Percentiles rank a stretch among this genome's conserved stretches.
These are phyloP conservation scores for Sycophaga agraensis DNA, from an alignment of 1,140 invertebrate species.

Conservation along the genomic window DNA sequence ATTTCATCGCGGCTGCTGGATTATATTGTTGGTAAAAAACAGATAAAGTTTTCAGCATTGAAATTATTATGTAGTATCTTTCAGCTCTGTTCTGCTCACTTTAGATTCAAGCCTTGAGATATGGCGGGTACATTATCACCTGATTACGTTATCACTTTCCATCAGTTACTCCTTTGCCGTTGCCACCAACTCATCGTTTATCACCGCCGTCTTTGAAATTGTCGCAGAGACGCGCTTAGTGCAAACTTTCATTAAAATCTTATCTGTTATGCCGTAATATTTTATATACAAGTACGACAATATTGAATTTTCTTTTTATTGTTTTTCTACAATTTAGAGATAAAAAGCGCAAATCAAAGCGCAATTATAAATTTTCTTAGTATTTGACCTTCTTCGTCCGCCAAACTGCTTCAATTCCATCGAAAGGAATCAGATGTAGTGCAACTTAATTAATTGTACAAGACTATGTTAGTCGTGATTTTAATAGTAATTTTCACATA, in stretches of 20 bases:
- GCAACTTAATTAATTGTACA: too few species aligned
- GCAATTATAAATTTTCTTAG: not conserved
- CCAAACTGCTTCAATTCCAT: too few species aligned
- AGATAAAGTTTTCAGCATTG: too few species aligned
- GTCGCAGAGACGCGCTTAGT: not conserved
- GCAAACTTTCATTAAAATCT: not conserved
- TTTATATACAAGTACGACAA: not conserved
- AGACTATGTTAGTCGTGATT: too few species aligned
- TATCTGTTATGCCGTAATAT: not conserved
- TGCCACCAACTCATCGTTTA: constrained; percentile 45
- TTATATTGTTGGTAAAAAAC: too few species aligned
- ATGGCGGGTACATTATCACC: constrained; percentile 52
- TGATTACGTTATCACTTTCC: constrained; percentile 56
- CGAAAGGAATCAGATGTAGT: too few species aligned
- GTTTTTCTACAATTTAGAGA: too few species aligned
- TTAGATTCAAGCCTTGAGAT: constrained; percentile 40
- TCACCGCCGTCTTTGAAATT: constrained; percentile 35
- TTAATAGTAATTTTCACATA: too few species aligned
- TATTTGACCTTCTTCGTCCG: too few species aligned
- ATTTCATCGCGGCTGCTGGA: too few species aligned
- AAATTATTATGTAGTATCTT: too few species aligned
- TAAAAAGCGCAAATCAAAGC: not conserved
- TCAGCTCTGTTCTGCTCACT: not conserved
- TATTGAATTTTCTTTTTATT: too few species aligned
- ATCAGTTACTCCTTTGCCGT: constrained; percentile 50